Conservation (phyloP, 1,140 invertebrate genomes). For the Atta colombica region DNA sequence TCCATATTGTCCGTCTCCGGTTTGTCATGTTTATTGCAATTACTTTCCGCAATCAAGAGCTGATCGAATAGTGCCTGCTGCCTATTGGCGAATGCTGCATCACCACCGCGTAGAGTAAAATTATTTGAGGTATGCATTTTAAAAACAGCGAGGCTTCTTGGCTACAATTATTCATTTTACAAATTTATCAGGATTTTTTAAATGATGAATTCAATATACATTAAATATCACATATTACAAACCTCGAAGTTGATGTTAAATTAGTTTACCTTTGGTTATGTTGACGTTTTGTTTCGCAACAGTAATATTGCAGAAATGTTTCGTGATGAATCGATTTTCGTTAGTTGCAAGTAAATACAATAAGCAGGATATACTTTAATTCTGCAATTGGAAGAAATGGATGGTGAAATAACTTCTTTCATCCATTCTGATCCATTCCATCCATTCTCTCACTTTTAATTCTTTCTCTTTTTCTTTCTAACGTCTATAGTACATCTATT, state of each 20-base stretch:
- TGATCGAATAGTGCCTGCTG: constrained; percentile 84
- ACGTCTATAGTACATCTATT: background rate
- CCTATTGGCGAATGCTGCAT: constrained; percentile 75
- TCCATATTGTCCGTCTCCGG: background rate
- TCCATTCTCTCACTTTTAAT: background rate
- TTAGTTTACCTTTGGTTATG: background rate
- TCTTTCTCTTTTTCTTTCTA: background rate
- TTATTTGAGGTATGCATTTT: constrained; percentile 66
- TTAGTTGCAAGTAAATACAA: background rate
- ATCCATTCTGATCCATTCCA: too few species aligned
- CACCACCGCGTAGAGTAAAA: constrained; percentile 73
- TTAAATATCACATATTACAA: constrained; percentile 36
- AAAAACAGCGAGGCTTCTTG: background rate
- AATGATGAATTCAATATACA: background rate
- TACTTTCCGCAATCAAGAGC: constrained; percentile 78
- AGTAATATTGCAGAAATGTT: background rate
- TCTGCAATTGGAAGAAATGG: background rate
- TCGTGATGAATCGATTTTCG: background rate
- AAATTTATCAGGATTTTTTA: background rate
- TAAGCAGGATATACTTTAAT: background rate
- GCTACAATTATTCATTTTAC: constrained; percentile 43
- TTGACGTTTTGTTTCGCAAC: background rate
- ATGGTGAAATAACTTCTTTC: background rate
- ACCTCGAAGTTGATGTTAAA: constrained; percentile 14
- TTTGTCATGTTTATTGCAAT: constrained; percentile 72